Percentiles rank a stretch among this genome's conserved stretches.
These are phyloP conservation scores for Eupithecia inturbata DNA, from an alignment of 2,888 invertebrate genomes.

Conservation along the genomic window DNA sequence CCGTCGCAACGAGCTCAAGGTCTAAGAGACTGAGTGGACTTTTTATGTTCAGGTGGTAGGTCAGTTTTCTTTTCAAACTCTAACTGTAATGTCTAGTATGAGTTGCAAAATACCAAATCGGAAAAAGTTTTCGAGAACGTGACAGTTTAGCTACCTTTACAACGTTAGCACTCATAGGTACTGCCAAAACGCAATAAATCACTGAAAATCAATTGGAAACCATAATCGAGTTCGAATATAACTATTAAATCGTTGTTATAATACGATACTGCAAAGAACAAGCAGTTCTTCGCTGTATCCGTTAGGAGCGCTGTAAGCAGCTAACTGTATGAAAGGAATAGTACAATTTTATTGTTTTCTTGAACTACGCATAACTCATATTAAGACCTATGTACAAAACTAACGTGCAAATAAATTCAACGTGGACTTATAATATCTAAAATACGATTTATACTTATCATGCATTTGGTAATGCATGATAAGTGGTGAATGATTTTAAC, in stretches of 20 bases:
- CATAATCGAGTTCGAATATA: background rate
- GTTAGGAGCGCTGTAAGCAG: background rate
- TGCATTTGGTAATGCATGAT: background rate
- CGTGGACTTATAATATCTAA: background rate
- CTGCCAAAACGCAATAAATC: background rate
- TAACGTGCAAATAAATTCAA: background rate
- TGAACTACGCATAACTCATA: too few species aligned
- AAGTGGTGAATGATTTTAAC: background rate
- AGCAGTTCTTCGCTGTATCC: background rate
- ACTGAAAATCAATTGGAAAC: background rate
- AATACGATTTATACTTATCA: background rate
- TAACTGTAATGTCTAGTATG: background rate
- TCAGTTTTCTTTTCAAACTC: background rate
- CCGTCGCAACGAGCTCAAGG: slow-evolving; percentile 81
- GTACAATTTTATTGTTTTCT: background rate
- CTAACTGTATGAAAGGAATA: background rate
- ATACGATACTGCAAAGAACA: too few species aligned
- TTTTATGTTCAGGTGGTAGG: slow-evolving; percentile 11
- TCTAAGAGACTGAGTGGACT: slow-evolving; percentile 57
- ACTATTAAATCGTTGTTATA: background rate
- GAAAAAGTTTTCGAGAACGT: background rate
- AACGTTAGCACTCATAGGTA: background rate
- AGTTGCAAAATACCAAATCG: background rate
- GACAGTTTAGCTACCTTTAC: background rate
- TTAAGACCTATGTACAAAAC: too few species aligned